Percentiles rank a stretch among this genome's conserved stretches.
Conservation (phyloP, 2,113 vertebrate species). For the Pristiophorus japonicus region DNA sequence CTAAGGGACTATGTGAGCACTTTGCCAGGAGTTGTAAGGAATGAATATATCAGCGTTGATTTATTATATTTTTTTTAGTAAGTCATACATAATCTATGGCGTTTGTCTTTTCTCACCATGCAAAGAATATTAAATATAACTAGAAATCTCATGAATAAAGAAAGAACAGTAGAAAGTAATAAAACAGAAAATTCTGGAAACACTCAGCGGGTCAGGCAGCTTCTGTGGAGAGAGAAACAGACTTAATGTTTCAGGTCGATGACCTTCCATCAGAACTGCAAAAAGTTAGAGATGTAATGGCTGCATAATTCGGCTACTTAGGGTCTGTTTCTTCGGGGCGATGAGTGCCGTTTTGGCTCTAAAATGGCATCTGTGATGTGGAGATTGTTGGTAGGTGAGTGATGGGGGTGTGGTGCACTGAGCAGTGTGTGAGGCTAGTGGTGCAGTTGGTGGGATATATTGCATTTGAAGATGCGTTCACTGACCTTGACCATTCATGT, state of each 20-base stretch:
- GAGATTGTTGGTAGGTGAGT: too few species aligned
- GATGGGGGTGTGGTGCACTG: too few species aligned
- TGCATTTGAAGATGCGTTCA: too few species aligned
- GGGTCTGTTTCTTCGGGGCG: too few species aligned
- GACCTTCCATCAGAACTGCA: too few species aligned
- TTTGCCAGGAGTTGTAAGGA: neutral
- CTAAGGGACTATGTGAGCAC: neutral
- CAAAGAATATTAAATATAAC: neutral
- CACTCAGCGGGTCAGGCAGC: neutral
- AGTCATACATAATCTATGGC: neutral
- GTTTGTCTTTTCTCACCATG: neutral
- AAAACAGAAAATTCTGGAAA: neutral
- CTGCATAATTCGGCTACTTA: too few species aligned
- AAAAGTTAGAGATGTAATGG: too few species aligned
- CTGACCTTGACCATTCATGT: too few species aligned
- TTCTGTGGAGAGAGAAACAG: neutral
- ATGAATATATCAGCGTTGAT: neutral
- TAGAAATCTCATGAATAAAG: neutral
- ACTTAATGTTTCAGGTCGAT: neutral
- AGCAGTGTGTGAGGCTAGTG: too few species aligned
- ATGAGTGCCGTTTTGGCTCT: too few species aligned
- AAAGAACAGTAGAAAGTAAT: neutral
- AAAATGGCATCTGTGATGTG: too few species aligned
- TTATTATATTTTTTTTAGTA: neutral
- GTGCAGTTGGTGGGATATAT: too few species aligned